phyloP scores from a whole-genome alignment of 2,888 invertebrate genomes.

The Epiblema foenella region DNA sequence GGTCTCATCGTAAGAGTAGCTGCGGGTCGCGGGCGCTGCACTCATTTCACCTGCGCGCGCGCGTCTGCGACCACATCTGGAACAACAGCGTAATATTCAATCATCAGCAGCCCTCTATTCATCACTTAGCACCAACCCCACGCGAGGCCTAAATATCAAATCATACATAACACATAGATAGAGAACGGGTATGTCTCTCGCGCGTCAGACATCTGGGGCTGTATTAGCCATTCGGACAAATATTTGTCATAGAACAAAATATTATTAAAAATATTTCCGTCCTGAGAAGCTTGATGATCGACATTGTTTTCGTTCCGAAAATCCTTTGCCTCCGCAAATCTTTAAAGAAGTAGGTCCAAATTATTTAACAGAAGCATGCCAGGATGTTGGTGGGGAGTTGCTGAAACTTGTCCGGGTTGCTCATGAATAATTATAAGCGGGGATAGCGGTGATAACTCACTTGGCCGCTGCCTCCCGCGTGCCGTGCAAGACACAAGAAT shows the following conservation, averaged over 20 bases:
- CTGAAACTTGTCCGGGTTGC: constrained; percentile 67
- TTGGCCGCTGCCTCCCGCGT: constrained; percentile 51
- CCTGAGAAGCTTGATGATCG: neutral
- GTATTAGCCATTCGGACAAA: no score
- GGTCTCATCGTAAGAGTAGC: constrained; percentile 80
- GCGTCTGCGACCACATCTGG: constrained; percentile 71
- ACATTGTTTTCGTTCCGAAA: neutral
- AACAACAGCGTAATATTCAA: constrained; percentile 41
- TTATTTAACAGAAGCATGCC: constrained; percentile 72
- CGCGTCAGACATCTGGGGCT: no score
- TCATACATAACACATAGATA: no score
- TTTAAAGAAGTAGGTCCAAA: constrained; percentile 71
- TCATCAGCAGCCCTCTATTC: neutral
- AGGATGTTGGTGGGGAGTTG: constrained; percentile 71
- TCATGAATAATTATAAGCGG: constrained; percentile 81
- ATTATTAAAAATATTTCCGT: neutral
- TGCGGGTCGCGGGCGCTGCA: constrained; percentile 68
- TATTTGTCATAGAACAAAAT: no score
- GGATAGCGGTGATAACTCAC: constrained; percentile 74
- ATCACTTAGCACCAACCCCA: no score
- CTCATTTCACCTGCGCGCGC: constrained; percentile 76
- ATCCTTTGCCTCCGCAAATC: constrained; percentile 49
- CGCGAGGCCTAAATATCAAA: no score
- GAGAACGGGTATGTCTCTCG: no score
- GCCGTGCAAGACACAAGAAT: constrained; percentile 47